Evolutionary conservation across 2,797 vertebrate genomes (phyloP).

Genomic region (Diceros bicornis): DNA sequence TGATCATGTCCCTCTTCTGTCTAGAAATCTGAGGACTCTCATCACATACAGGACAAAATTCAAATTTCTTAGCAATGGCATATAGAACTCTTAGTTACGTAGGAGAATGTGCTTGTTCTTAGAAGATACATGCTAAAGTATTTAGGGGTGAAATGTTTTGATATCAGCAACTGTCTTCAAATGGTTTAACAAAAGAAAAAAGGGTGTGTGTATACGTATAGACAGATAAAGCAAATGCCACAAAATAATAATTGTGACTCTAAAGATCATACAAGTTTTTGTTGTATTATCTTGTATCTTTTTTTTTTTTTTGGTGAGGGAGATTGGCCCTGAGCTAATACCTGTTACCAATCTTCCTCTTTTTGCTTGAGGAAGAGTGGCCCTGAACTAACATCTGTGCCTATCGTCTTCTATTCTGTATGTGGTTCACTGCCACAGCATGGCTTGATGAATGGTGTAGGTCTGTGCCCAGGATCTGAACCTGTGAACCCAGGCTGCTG

Average conservation of each 20-base stretch:
- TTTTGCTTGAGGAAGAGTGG: too few species aligned
- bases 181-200: slow-evolving; percentile 44
- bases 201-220: not conserved
- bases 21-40: slow-evolving; percentile 4
- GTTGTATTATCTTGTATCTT: not conserved
- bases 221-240: not conserved
- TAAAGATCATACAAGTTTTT: not conserved
- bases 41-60: not conserved
- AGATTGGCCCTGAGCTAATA: too few species aligned
- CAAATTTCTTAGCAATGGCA: not conserved
- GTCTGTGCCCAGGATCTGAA: too few species aligned
- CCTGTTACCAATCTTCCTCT: too few species aligned
- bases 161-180: slow-evolving; percentile 38
- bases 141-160: slow-evolving; percentile 54
- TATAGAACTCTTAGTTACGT: not conserved
- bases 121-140: slow-evolving; percentile 18
- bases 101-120: slow-evolving; percentile 17
- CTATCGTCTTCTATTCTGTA: too few species aligned
- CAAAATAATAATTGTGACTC: slow-evolving; percentile 23
- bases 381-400: too few species aligned
- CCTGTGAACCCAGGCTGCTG: too few species aligned
- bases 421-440: too few species aligned
- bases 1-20: not conserved
- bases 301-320: not conserved
- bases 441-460: too few species aligned